Conservation (phyloP, 2,888 invertebrate genomes). For the Carterocephalus palaemon region DNA sequence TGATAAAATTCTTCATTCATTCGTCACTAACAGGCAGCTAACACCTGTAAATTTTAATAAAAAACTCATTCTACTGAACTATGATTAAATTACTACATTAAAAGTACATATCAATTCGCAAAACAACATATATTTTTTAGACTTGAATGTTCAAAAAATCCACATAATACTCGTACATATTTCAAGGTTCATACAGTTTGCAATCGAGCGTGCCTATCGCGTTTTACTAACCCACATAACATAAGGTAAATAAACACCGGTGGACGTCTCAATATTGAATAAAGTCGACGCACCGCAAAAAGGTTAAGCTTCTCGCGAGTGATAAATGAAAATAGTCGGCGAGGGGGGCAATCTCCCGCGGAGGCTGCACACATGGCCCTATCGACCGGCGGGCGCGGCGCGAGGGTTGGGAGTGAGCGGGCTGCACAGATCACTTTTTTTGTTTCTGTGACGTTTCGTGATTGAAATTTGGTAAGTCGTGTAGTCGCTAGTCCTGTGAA, state of each 20-base stretch:
- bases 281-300: constrained; percentile 35
- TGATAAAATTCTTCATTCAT: too few relatives aligned
- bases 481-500: too few relatives aligned
- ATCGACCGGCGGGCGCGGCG: constrained; percentile 54
- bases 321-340: constrained; percentile 77
- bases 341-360: constrained; percentile 71
- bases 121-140: too few relatives aligned
- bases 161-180: too few relatives aligned
- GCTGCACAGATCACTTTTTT: too few relatives aligned
- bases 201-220: neutral
- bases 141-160: too few relatives aligned
- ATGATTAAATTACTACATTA: too few relatives aligned
- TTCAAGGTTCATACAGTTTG: neutral
- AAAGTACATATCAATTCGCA: too few relatives aligned
- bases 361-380: constrained; percentile 74
- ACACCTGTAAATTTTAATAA: too few relatives aligned
- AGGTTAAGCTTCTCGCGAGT: constrained; percentile 53
- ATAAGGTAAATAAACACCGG: neutral
- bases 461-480: too few relatives aligned
- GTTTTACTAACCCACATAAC: neutral
- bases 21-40: too few relatives aligned
- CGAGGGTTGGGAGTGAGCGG: constrained; percentile 38
- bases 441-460: neutral
- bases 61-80: too few relatives aligned
- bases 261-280: constrained; percentile 33